A percentile compares a stretch with the other conserved stretches of the same genome.
These are phyloP conservation scores for Polietes domitor DNA, from an alignment of 2,888 invertebrate species.

Conservation along the genomic window DNA sequence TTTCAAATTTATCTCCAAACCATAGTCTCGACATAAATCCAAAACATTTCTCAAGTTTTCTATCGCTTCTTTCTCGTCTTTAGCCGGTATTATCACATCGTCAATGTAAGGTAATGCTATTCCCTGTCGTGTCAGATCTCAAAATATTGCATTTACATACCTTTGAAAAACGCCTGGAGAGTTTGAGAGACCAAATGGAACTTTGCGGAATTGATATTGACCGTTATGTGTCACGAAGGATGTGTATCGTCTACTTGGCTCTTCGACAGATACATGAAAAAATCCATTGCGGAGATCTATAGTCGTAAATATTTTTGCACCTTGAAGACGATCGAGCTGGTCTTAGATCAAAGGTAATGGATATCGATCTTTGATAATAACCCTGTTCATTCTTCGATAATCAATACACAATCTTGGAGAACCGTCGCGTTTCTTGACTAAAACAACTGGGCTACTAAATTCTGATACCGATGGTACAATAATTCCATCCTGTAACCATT, in stretches of 20 bases:
- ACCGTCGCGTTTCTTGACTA: slow-evolving; percentile 71
- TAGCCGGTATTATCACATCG: slow-evolving; percentile 70
- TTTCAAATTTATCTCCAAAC: slow-evolving; percentile 37
- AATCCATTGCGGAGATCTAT: slow-evolving; percentile 49
- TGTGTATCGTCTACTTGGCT: slow-evolving; percentile 41
- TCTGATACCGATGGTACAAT: slow-evolving; percentile 61
- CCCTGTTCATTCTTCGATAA: slow-evolving; percentile 66
- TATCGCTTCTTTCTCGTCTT: slow-evolving; percentile 51
- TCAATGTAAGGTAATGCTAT: slow-evolving; percentile 71
- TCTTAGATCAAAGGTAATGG: slow-evolving; percentile 61
- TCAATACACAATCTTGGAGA: slow-evolving; percentile 70
- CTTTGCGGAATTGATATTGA: slow-evolving; percentile 47
- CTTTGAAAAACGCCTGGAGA: slow-evolving; percentile 56
- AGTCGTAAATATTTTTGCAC: slow-evolving; percentile 50
- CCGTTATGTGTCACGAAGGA: slow-evolving; percentile 50
- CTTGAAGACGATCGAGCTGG: slow-evolving; percentile 54
- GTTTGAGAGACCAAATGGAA: slow-evolving; percentile 63
- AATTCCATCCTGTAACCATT: slow-evolving; percentile 53
- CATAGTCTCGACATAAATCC: too few relatives aligned
- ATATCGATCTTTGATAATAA: slow-evolving; percentile 70
- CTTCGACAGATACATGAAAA: slow-evolving; percentile 58
- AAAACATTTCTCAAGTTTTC: slow-evolving; percentile 52
- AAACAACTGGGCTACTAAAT: slow-evolving; percentile 62
- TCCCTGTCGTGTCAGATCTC: slow-evolving; percentile 47
- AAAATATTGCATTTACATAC: slow-evolving; percentile 42